Conservation (phyloP, 2,113 vertebrate species). For the Caranx ignobilis region DNA sequence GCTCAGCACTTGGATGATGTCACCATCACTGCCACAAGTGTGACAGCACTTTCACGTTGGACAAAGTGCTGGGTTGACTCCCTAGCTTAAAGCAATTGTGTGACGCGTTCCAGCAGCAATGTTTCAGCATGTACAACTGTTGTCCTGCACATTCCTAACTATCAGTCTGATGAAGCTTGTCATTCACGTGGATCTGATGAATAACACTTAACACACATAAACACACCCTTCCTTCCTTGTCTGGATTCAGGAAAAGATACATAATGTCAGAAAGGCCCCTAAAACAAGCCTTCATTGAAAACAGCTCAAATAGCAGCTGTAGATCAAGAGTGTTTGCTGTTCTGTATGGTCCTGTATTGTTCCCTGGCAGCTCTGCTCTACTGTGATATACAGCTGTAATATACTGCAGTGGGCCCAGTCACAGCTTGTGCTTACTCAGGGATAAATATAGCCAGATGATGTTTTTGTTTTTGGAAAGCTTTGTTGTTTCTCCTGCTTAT, state of each 20-base stretch:
- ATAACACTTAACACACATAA: constrained; percentile 6
- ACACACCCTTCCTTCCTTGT: constrained; percentile 34
- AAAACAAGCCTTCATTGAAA: constrained; percentile 56
- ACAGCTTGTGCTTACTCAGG: constrained; percentile 49
- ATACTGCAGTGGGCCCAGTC: constrained; percentile 42
- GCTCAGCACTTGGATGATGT: background rate
- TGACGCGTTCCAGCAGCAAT: background rate
- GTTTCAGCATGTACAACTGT: constrained; percentile 4
- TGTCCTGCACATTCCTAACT: background rate
- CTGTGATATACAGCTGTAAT: constrained; percentile 59
- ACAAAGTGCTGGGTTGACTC: background rate
- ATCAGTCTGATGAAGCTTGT: constrained; percentile 5
- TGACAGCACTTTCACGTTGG: constrained; percentile 8
- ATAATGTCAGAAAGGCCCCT: constrained; percentile 34
- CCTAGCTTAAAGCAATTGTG: background rate
- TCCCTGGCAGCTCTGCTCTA: constrained; percentile 48
- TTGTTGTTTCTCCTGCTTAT: constrained; percentile 43
- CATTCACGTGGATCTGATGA: constrained; percentile 19
- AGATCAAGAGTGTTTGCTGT: constrained; percentile 57
- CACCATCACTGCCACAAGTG: background rate
- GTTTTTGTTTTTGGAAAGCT: constrained; percentile 37
- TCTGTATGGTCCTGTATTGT: constrained; percentile 55
- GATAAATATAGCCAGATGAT: constrained; percentile 57
- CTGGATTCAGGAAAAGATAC: constrained; percentile 15
- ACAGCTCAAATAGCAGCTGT: constrained; percentile 56